Percentiles rank a stretch among this genome's conserved stretches.
Conservation (phyloP, 2,113 vertebrate genomes). For the Chaetodon auriga region DNA sequence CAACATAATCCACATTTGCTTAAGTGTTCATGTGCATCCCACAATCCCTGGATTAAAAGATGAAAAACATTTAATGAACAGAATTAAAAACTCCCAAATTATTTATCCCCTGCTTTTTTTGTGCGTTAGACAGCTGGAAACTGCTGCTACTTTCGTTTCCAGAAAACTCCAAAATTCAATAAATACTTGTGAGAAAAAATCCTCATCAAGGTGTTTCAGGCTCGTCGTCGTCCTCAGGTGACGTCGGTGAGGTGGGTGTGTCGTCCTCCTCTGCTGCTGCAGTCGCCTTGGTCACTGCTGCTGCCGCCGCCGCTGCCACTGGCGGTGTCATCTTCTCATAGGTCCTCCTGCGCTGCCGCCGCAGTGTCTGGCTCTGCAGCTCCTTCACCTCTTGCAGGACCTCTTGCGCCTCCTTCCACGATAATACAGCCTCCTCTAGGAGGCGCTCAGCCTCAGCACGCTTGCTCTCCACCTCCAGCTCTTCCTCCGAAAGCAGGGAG, state of each 20-base stretch:
- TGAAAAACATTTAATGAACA: slow-evolving; percentile 2
- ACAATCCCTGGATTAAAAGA: slow-evolving; percentile 9
- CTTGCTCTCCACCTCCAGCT: slow-evolving; percentile 83
- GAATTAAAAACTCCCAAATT: slow-evolving; percentile 16
- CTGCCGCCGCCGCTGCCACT: not conserved
- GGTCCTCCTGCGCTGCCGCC: slow-evolving; percentile 87
- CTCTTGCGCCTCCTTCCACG: slow-evolving; percentile 93
- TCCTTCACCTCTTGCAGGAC: slow-evolving; percentile 94
- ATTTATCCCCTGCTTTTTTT: not conserved
- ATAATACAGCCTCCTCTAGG: slow-evolving; percentile 91
- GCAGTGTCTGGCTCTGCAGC: slow-evolving; percentile 89
- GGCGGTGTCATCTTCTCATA: slow-evolving; percentile 74
- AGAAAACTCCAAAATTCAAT: slow-evolving; percentile 10
- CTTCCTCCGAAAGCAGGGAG: slow-evolving; percentile 40
- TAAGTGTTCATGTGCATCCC: slow-evolving; percentile 3
- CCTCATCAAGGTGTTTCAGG: slow-evolving; percentile 76
- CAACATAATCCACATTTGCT: slow-evolving; percentile 35
- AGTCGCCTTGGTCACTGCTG: not conserved
- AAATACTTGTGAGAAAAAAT: not conserved
- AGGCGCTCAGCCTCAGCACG: slow-evolving; percentile 91
- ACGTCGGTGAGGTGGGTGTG: slow-evolving; percentile 38
- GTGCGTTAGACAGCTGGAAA: slow-evolving; percentile 24
- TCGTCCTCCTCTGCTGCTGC: slow-evolving; percentile 25
- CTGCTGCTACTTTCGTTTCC: not conserved
- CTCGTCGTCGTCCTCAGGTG: slow-evolving; percentile 80